These are phyloP conservation scores for Brachyalestes nurse DNA, from an alignment of 2,797 vertebrate genomes.

Conservation along the genomic window DNA sequence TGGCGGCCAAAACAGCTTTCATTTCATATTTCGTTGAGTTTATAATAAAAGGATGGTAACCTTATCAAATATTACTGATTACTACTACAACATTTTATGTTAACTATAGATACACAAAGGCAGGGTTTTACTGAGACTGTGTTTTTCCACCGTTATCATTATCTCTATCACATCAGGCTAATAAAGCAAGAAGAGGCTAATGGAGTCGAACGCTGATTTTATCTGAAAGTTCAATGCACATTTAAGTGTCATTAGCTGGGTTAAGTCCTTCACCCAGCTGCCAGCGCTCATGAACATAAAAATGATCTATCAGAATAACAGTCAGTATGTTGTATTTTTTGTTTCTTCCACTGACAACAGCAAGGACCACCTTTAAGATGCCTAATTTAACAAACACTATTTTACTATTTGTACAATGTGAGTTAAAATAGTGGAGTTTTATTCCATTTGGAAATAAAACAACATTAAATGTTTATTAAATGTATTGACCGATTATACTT, in stretches of 20 bases:
- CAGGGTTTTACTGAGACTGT: background rate
- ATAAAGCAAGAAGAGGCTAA: background rate
- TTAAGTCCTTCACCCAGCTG: background rate
- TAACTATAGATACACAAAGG: background rate
- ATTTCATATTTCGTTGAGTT: background rate
- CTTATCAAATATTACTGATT: background rate
- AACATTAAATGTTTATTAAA: too few relatives aligned
- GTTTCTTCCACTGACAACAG: too few relatives aligned
- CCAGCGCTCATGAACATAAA: background rate
- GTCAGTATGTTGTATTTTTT: too few relatives aligned
- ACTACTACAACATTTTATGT: background rate
- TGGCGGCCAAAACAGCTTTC: conserved; percentile 54
- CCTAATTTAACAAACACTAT: too few relatives aligned
- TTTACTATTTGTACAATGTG: too few relatives aligned
- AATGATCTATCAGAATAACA: background rate
- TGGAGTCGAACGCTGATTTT: background rate
- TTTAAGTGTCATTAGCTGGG: background rate
- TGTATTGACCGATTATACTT: too few relatives aligned
- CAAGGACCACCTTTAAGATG: too few relatives aligned
- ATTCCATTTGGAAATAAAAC: too few relatives aligned
- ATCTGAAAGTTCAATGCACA: background rate
- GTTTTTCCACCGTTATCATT: background rate
- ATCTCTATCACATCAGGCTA: background rate
- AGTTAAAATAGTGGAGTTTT: too few relatives aligned
- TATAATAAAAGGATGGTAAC: background rate